Evolutionary conservation across 37 sponge, comb jelly and placozoan species (phyloP), one percentile per base, ranked within the genome.

Genomic region (Beroe ovata): DNA sequence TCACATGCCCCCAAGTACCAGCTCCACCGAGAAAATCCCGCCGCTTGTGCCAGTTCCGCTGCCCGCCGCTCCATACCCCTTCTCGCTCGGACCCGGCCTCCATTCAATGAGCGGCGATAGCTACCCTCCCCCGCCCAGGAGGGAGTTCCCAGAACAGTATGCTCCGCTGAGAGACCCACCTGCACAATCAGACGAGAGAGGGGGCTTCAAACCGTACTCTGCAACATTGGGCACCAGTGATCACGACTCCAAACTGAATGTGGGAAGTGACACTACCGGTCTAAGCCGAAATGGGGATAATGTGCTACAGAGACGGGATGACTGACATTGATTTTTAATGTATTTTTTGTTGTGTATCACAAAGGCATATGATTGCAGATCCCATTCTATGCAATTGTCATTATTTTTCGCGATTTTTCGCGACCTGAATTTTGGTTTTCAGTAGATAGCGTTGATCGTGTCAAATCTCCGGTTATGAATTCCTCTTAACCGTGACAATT

Each of bases 31-130:
- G 54, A 77, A 77, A 54, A 77, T 77, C 41, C 84, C 84, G 4
- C 84, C 84, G 21, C 84, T 77, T 16, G 84, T 77, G 6, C 84
- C 84, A 11, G 54, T 77, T 18, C 84, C 84, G 0, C 84, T 77
- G 28, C 84, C 84, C 21, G 36, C 84, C 47, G 36, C 69, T 3
- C 11, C 54, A 6, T 47, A 47, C 54, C 54, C 54, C 54, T 47
- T 47, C 54, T n/a, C n/a, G n/a, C 54, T 47, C 54, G 54, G 54
- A 6, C 54, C 54, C 11, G n/a, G n/a, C n/a, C 54, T 47, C 54
- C 54, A 6, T 6, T 11, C 54, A 6, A 47, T 47, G 11, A 47
- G 54, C 11, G 54, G 11, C 11, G 11, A 6, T 11, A 16, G 11
- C 54, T 47, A 16, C 54, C 54, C 11, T 47, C 54, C 54, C 54